Evolutionary conservation across 2,888 invertebrate genomes (phyloP).

Genomic region (Muschampia plurimacula): DNA sequence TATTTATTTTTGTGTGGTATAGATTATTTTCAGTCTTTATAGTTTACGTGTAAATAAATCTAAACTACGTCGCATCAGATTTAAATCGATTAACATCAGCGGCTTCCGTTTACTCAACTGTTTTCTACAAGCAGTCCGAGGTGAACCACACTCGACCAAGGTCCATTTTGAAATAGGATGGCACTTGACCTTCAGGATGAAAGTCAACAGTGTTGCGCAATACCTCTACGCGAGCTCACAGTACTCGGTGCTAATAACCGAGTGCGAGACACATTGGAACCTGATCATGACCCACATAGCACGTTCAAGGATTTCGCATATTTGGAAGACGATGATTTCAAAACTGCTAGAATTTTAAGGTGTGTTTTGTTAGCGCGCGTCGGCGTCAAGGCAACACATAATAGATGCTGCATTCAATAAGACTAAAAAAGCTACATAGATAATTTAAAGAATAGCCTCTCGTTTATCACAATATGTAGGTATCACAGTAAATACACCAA

Average conservation of each 20-base stretch:
- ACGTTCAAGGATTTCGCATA: conserved; percentile 84
- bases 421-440: conserved; percentile 20
- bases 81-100: conserved; percentile 71
- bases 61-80: conserved; percentile 56
- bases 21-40: conserved; percentile 37
- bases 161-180: conserved; percentile 85
- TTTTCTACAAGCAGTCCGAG: conserved; percentile 71
- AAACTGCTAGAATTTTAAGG: conserved; percentile 75
- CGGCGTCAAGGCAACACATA: conserved; percentile 50
- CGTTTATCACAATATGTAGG: conserved; percentile 1
- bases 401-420: conserved; percentile 51
- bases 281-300: conserved; percentile 83
- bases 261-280: conserved; percentile 79
- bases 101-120: conserved; percentile 75
- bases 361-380: conserved; percentile 67
- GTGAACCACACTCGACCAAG: conserved; percentile 81
- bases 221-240: conserved; percentile 69
- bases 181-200: conserved; percentile 85
- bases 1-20: conserved; percentile 15
- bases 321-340: conserved; percentile 83
- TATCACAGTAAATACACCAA: conserved; percentile 16
- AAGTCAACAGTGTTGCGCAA: conserved; percentile 84
- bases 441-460: conserved; percentile 8
- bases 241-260: conserved; percentile 80
- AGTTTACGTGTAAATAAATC: conserved; percentile 22